Conservation (phyloP, 2,888 invertebrate genomes). For the Nomada lathburiana region DNA sequence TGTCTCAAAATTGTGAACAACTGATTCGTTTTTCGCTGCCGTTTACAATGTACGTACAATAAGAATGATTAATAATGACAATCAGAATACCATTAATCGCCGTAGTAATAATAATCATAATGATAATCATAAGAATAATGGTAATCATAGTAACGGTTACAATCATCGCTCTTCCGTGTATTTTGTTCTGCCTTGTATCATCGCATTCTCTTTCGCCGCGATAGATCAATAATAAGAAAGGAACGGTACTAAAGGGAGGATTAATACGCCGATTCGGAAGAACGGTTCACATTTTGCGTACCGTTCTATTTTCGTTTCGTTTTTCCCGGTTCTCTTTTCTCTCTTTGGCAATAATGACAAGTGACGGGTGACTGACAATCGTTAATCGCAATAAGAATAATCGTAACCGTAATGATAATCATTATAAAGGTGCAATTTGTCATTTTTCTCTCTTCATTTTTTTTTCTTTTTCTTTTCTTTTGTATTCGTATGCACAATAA, state of each 20-base stretch:
- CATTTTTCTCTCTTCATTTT: constrained; percentile 60
- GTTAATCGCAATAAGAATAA: constrained; percentile 81
- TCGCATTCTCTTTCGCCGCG: neutral
- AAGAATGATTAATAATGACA: constrained; percentile 75
- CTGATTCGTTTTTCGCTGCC: constrained; percentile 81
- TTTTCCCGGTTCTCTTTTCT: neutral
- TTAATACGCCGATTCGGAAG: constrained; percentile 69
- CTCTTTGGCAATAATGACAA: constrained; percentile 69
- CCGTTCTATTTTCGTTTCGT: neutral
- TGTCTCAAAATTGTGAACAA: constrained; percentile 84
- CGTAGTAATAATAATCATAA: constrained; percentile 78
- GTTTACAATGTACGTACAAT: constrained; percentile 81
- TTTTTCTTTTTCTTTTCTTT: constrained; percentile 46
- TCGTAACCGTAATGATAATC: constrained; percentile 82
- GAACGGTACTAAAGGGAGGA: constrained; percentile 38
- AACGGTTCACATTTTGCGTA: constrained; percentile 49
- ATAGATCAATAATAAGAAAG: constrained; percentile 46
- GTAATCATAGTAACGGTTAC: constrained; percentile 47
- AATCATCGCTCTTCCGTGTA: constrained; percentile 43
- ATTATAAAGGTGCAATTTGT: constrained; percentile 80
- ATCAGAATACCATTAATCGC: constrained; percentile 76
- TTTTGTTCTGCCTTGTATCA: constrained; percentile 5
- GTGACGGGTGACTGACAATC: constrained; percentile 80
- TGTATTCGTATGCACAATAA: constrained; percentile 83
- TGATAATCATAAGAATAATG: constrained; percentile 62